A percentile compares a stretch with the other conserved stretches of the same genome.
Evolutionary conservation across 1,140 invertebrate species (phyloP).

Genomic region (Leptinotarsa lineolata): DNA sequence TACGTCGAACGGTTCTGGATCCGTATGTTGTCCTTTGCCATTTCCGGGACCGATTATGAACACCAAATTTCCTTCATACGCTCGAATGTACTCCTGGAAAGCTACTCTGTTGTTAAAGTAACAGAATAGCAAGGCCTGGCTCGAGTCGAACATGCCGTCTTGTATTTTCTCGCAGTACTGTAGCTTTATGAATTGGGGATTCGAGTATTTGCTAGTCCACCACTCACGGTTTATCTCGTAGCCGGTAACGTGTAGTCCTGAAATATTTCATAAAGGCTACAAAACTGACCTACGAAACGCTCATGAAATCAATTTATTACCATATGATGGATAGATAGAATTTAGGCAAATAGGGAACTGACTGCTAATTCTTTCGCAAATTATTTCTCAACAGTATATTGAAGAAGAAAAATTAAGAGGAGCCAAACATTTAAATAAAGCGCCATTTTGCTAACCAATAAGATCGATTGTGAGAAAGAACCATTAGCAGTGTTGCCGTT

Average conservation of each 20-base stretch:
- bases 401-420: no score
- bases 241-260: constrained; percentile 59
- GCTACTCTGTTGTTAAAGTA: constrained; percentile 74
- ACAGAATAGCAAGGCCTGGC: constrained; percentile 71
- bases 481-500: no score
- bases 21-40: constrained; percentile 66
- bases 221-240: constrained; percentile 65
- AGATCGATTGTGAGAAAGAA: no score
- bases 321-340: no score
- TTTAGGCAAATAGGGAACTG: no score
- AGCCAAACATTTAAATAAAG: no score
- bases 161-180: constrained; percentile 52
- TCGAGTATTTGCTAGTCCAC: constrained; percentile 66
- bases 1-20: constrained; percentile 67
- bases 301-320: no score
- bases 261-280: constrained; percentile 4
- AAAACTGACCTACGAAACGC: no score
- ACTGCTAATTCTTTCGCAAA: no score
- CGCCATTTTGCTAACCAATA: no score
- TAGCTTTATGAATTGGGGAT: constrained; percentile 60
- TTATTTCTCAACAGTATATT: no score
- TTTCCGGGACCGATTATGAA: constrained; percentile 73
- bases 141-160: constrained; percentile 50
- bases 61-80: constrained; percentile 65
- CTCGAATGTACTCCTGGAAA: constrained; percentile 68